Base-by-base conservation (phyloP, 2,888 invertebrate species). In the Polyommatus icarus region DNA sequence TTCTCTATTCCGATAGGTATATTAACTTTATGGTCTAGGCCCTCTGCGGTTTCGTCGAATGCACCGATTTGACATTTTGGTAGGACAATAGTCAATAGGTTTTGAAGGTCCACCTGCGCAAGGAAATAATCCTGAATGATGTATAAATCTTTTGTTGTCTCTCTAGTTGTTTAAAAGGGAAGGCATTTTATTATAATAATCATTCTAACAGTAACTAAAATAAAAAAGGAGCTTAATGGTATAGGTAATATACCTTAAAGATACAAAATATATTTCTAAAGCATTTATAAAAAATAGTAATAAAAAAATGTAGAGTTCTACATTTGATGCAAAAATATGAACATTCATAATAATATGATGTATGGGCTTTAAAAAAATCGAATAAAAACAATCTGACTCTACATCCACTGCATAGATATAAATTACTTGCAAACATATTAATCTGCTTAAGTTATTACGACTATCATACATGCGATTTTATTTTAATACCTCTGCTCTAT, bases 31-130 rank as follows among this genome's bases (percentile, higher is more conserved):
- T n/a, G n/a, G n/a, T n/a, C n/a, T n/a, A n/a, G n/a, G n/a, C n/a
- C n/a, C n/a, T n/a, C n/a, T 71, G 29, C 4, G 71, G 87, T 87
- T 88, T 88, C 85, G 85, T 5, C 12, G 20, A 57, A 32, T 32
- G 32, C 32, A 32, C 20, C 12, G 18, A 40, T 72, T 72, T 72
- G 0, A 40, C 24, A 73, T 46, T 46, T 46, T 73, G 24, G 46
- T 20, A 73, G 40, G 20, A 73, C 10, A 73, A 24, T 1, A 24
- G 1, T 24, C 24, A 24, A 40, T 40, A 40, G 40, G 40, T 8
- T 10, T 40, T 10, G 40, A 40, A 40, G 40, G 40, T 40, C 10
- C 40, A 40, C 40, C 8, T 40, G 40, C 10, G 10, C 40, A 10
- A 40, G 40, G 40, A 40, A 40, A 40, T 40, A 10, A 40, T 10